phyloP scores from a whole-genome alignment of 2,888 invertebrate genomes.

The Lepas anatifera region DNA sequence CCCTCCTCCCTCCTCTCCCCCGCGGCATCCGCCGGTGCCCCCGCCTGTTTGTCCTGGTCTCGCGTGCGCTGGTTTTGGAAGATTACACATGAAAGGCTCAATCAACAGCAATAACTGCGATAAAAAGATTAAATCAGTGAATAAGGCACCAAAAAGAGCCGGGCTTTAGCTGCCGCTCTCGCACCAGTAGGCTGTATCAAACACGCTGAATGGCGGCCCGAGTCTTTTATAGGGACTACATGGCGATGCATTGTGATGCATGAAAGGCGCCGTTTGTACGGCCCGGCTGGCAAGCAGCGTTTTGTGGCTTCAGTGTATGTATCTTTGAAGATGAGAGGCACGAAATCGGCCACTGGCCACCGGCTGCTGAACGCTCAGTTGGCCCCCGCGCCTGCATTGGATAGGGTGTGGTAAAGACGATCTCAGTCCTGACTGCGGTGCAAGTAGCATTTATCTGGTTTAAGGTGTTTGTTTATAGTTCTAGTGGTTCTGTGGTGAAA shows the following conservation, averaged over 20 bases:
- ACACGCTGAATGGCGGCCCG: background rate
- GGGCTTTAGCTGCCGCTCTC: background rate
- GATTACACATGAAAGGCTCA: constrained; percentile 12
- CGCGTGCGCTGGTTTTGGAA: background rate
- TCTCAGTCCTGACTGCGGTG: no score
- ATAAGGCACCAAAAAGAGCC: background rate
- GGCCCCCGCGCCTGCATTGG: background rate
- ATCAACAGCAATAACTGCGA: constrained; percentile 8
- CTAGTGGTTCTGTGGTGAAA: no score
- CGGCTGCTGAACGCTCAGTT: background rate
- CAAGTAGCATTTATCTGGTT: no score
- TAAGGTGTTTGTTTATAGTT: no score
- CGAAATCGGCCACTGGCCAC: background rate
- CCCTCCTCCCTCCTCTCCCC: no score
- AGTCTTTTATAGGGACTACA: background rate
- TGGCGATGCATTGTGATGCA: background rate
- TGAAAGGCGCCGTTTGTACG: background rate
- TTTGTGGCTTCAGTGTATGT: background rate
- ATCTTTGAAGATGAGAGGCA: background rate
- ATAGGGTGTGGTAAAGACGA: background rate
- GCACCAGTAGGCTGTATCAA: background rate
- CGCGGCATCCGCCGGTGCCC: no score
- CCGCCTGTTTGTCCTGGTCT: no score
- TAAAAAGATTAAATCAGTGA: constrained; percentile 12
- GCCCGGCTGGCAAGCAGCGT: background rate